Base-by-base conservation (phyloP, 2,888 invertebrate species). In the Mimumesa dahlbomi region DNA sequence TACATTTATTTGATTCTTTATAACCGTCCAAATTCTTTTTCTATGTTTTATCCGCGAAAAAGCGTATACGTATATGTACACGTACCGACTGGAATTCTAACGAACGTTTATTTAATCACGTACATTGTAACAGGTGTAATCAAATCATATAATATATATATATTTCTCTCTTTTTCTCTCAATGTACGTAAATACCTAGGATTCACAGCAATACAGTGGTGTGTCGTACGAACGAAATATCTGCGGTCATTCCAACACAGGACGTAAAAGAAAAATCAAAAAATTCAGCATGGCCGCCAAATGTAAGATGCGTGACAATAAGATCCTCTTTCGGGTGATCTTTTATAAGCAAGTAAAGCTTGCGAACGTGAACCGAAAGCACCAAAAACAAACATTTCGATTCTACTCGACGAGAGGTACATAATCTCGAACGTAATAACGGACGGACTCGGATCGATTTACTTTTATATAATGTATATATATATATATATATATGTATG, bases 281-380 rank as follows among this genome's bases (percentile, higher is more conserved):
- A 73, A 73, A 74, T 48, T 77, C 62, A 79, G 79, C 81, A 82
- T 76, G 81, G 73, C 82, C 75, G 75, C 72, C 77, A 84, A n/a
- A n/a, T n/a, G n/a, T 62, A 67, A 81, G 77, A 81, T 85, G 83
- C 84, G 82, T 79, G 76, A 79, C 72, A 80, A 75, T 79, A 82
- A 75, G 68, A 79, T 68, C 70, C 74, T 75, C 68, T 58, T 83
- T 73, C 61, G 68, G 66, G 70, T 79, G 82, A 82, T 81, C 76
- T 80, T 73, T 81, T 76, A n/a, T 68, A 85, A 85, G 85, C 86
- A 78, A 84, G 82, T 84, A 82, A 87, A 87, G 87, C 85, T 83
- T 84, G 84, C 83, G 78, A 82, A 84, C 79, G 81, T 83, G 79
- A 84, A 84, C 74, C 82, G 83, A 83, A 85, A 85, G 85, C 83